Percentiles rank a stretch among this genome's conserved stretches.
Evolutionary conservation across 1,140 invertebrate genomes (phyloP).

Genomic region (Odontomachus brunneus): DNA sequence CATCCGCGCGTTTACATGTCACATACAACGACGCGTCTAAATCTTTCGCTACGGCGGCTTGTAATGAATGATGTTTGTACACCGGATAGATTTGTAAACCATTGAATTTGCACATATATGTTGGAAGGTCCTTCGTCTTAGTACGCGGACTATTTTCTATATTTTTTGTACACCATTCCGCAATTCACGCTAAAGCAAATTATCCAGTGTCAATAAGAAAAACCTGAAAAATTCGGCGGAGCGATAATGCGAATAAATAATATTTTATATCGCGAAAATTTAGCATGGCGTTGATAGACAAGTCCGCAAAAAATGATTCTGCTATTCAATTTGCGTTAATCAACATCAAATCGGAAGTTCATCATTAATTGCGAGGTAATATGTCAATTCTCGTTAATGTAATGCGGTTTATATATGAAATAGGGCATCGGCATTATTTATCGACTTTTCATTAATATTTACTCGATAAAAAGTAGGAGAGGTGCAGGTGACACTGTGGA

Average conservation of each 20-base stretch:
- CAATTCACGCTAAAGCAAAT: neutral
- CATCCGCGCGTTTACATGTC: neutral
- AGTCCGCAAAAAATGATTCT: too few species aligned
- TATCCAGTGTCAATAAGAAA: neutral
- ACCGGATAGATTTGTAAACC: neutral
- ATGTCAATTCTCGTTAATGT: neutral
- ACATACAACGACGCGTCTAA: too few species aligned
- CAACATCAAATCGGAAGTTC: neutral
- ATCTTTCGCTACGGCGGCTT: neutral
- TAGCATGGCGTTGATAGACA: too few species aligned
- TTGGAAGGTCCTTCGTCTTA: neutral
- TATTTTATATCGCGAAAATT: too few species aligned
- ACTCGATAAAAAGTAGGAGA: neutral
- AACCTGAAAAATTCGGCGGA: neutral
- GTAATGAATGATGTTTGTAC: neutral
- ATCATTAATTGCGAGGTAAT: neutral
- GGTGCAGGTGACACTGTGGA: neutral
- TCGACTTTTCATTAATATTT: constrained; percentile 9
- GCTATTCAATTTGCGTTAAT: neutral
- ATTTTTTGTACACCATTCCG: neutral
- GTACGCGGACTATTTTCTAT: neutral
- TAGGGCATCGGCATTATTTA: neutral
- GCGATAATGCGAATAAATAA: neutral
- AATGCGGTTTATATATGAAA: neutral
- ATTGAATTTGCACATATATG: neutral